Percentiles rank a stretch among this genome's conserved stretches.
Conservation (phyloP, 1,140 invertebrate species). For the Caenorhabditis briggsae region DNA sequence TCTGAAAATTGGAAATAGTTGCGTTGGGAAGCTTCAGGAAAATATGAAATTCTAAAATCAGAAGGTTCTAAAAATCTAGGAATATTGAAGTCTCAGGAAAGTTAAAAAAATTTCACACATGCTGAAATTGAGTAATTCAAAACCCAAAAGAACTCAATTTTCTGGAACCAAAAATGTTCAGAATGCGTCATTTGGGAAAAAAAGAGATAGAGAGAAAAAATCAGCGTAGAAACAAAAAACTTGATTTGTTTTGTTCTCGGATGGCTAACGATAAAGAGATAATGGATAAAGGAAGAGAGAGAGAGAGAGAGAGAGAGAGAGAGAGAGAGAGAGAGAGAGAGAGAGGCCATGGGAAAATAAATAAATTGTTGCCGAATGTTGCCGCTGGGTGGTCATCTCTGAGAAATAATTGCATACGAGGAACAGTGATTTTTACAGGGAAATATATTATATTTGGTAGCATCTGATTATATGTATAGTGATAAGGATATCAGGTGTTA, state of each 20-base stretch:
- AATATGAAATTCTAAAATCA: not conserved
- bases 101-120: no score
- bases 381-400: not conserved
- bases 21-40: no score
- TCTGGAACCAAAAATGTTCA: no score
- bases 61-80: no score
- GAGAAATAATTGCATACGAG: not conserved
- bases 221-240: not conserved
- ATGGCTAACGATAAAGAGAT: constrained; percentile 9
- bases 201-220: not conserved
- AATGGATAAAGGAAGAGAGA: not conserved
- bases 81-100: not conserved
- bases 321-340: not conserved
- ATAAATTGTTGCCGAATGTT: constrained; percentile 2
- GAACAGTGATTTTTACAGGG: no score
- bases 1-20: no score
- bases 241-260: not conserved
- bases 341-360: not conserved
- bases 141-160: no score
- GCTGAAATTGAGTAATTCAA: no score
- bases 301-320: no score
- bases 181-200: not conserved
- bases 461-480: no score
- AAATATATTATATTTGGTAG: no score
- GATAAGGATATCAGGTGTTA: no score